Evolutionary conservation across 2,888 invertebrate genomes (phyloP), one percentile per base, ranked within the genome.

Genomic region (Nemurella pictetii): DNA sequence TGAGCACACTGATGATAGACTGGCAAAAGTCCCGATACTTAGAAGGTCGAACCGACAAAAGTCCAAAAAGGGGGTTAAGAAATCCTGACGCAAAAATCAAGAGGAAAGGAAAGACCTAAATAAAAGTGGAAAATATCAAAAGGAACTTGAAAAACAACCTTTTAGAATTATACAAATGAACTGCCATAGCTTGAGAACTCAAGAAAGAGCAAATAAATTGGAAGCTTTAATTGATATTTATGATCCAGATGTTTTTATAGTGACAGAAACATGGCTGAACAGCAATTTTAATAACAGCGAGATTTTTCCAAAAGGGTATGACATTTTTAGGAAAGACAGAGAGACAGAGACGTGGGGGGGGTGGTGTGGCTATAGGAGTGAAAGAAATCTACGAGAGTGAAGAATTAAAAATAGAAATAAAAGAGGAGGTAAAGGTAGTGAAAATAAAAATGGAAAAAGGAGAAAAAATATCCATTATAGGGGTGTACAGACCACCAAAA

Each of bases 231-330:
- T 77, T 4, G 77, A 77, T 26, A 77, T 77, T 28, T 77, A 77
- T 27, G 28, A 77, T 27, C 77, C 77, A 77, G 77, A 77, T 77
- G 28, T 77, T 77, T 77, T 27, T n/a, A 77, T 77, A 27, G 77
- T 26, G 28, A 77, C 77, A 15, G 77, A 77, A 28, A 77, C 77
- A 28, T 77, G 77, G 77, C 77, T 77, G 28, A 77, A 77, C 26
- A 28, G 26, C 3, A 26, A 77, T 28, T 27, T 77, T 27, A 26
- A 28, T 12, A 27, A 77, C 77, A 77, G 15, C 26, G 77, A 77
- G 26, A 26, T 77, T 25, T 77, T 77, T 27, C 77, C 77, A 2
- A 28, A 12, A 27, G 77, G 77, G 26, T 77, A 77, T 27, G 28
- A 25, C 26, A 27, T 77, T 28, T 77, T 2, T 77, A 77, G 77